phyloP scores from a whole-genome alignment of 35 echinoderm and acorn worm genomes.

The Apostichopus californicus region DNA sequence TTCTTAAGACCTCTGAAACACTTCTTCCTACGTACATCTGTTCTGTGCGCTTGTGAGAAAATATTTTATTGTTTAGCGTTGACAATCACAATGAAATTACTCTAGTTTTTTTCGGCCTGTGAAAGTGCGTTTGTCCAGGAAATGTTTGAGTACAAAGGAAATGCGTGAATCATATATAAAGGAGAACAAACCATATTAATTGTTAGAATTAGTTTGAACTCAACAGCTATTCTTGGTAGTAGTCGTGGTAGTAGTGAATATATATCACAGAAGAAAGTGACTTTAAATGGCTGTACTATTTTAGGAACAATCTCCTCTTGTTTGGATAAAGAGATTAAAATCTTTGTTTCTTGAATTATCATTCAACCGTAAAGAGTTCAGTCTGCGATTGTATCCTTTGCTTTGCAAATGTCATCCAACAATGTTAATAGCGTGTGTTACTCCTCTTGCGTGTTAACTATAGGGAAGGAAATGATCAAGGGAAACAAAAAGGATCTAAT shows the following conservation, averaged over 20 bases:
- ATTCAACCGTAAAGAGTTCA: neutral
- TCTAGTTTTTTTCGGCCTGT: neutral
- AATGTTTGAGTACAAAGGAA: neutral
- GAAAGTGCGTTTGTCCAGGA: neutral
- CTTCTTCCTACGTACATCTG: neutral
- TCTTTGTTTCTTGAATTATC: neutral
- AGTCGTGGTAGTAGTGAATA: no score
- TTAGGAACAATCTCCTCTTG: neutral
- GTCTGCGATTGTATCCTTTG: constrained; percentile 5
- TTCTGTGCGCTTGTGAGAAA: neutral
- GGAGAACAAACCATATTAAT: no score
- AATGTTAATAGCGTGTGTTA: no score
- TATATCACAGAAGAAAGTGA: no score
- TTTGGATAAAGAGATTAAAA: constrained; percentile 16
- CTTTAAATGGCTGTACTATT: neutral
- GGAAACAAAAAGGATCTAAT: no score
- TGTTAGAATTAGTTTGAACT: no score
- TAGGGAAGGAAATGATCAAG: no score
- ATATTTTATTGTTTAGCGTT: neutral
- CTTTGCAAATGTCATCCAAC: neutral
- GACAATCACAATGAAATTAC: neutral
- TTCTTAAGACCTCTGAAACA: neutral
- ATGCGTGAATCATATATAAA: no score
- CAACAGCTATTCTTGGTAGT: no score
- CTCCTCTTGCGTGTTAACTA: no score